These are phyloP conservation scores for Limenitis camilla DNA, from an alignment of 2,888 invertebrate species.

Conservation along the genomic window DNA sequence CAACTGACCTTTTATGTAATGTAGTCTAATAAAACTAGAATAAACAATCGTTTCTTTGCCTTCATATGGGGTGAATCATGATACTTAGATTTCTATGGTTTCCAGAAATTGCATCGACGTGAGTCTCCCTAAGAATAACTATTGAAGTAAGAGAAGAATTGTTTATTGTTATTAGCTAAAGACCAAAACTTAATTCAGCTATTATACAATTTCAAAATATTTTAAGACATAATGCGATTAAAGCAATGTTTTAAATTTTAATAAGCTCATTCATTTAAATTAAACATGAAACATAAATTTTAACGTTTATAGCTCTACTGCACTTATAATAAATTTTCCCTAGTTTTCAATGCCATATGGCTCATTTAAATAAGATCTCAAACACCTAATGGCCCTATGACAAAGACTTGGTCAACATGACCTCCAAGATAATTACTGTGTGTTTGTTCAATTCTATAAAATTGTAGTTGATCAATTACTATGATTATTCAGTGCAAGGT, in stretches of 20 bases:
- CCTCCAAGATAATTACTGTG: constrained; percentile 17
- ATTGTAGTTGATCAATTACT: constrained; percentile 19
- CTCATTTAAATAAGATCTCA: constrained; percentile 21
- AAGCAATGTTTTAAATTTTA: too few species aligned
- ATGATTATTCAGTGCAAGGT: constrained; percentile 21
- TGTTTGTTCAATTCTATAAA: constrained; percentile 16
- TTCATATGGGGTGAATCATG: not conserved
- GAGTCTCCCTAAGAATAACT: too few species aligned
- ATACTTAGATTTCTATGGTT: not conserved
- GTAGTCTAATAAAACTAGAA: not conserved
- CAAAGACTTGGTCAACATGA: constrained; percentile 12
- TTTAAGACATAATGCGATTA: too few species aligned
- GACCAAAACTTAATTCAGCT: too few species aligned
- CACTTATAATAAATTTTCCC: constrained; percentile 1
- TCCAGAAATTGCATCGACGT: too few species aligned
- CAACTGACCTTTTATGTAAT: constrained; percentile 4
- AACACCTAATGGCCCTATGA: constrained; percentile 16
- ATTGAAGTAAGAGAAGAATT: too few species aligned
- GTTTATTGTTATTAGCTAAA: too few species aligned
- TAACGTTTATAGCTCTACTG: not conserved
- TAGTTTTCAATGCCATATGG: constrained; percentile 10
- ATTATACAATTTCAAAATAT: too few species aligned
- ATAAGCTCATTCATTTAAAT: too few species aligned
- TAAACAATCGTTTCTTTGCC: not conserved
- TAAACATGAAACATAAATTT: not conserved